Base-by-base conservation (phyloP, 1,140 invertebrate genomes). In the Zaprionus lachaisei region DNA sequence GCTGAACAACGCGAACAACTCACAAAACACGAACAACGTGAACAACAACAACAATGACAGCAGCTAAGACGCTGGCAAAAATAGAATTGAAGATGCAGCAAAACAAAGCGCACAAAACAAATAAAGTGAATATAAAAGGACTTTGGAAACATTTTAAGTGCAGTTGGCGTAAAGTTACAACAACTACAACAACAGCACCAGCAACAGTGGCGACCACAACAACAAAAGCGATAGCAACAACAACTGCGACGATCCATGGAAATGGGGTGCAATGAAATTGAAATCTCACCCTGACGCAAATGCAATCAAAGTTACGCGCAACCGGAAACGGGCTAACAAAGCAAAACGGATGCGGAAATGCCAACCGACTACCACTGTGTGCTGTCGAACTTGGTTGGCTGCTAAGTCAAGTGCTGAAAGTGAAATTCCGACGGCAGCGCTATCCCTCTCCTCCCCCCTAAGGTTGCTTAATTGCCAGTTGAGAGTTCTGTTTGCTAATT, bases 71-170 rank as follows among this genome's bases (percentile, higher is more conserved):
- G 78, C 61, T 67, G 58, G 55, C 65, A 49, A 79, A 85, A 84
- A 84, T 74, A 75, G 71, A 79, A 79, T 75, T 78, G 49, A 85
- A 78, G 75, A 63, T 77, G 68, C 55, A 37, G 64, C 61, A 72
- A 55, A 70, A 38, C 34, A 9, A 22, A 68, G 58, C 38, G 63
- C 56, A 63, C 63, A 68, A 80, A 83, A 63, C 69, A 81, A 87
- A 84, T 77, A 68, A 79, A 84, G 69, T 34, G 77, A 75, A 70
- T 72, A 79, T 76, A 70, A 84, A 54, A 38, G 20, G 71, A 87
- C 64, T 89, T 89, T 84, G 69, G 79, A 87, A 87, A 79, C 84
- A 89, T 87, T 89, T 89, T 81, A 89, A 87, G 84, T 89, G 84
- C 81, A 87, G 78, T 71, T 70, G 68, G 38, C 26, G 79, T 62